Base-by-base conservation (phyloP, 2,888 invertebrate species). In the Noctua comes region DNA sequence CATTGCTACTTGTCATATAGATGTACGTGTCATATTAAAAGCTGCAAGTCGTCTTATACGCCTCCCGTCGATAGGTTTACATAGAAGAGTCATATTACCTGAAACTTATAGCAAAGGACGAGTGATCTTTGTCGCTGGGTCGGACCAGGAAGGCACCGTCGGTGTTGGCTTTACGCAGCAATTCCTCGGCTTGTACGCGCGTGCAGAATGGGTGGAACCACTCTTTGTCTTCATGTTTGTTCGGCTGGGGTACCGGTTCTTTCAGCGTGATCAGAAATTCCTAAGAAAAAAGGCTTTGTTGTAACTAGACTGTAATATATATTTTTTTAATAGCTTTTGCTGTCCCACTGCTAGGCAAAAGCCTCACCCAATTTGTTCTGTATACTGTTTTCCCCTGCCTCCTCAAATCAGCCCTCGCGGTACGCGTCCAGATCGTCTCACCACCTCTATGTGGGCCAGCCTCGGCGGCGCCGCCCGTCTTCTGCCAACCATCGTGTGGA, bases 71-170 rank as follows among this genome's bases (percentile, higher is more conserved):
- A 36, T 36, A 48, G 2, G 1, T 31, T 48, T 46, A 31, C 54
- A 51, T 40, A 16, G 0, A 68, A 40, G 1, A 18, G 57, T 73
- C 36, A 24, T 66, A 71, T 73, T 79, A 98, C 98, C 99, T 98
- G 95, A 99, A 99, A 80, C 99, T 99, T 88, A 99, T 98, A 24
- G 99, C 99, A 94, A 98, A 99, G 2, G 98, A 98, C 88, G 98
- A 98, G 0, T 97, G 96, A 86, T 99, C 99, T 88, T 98, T 98
- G 89, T 99, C 99, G 92, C 99, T 99, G 7, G 98, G 98, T 76
- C 99, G 97, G 13, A 99, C 99, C 57, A 99, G 97, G 95, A 99
- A 99, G 0, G 99, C 99, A 0, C 99, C 99, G 92, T 99, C 99
- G 8, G 98, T 98, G 79, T 98, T 98, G 59, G 99, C 97, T 88